Percentiles rank a stretch among this genome's conserved stretches.
phyloP scores from a whole-genome alignment of 2,888 invertebrate species.

The Ceraclea dissimilis region DNA sequence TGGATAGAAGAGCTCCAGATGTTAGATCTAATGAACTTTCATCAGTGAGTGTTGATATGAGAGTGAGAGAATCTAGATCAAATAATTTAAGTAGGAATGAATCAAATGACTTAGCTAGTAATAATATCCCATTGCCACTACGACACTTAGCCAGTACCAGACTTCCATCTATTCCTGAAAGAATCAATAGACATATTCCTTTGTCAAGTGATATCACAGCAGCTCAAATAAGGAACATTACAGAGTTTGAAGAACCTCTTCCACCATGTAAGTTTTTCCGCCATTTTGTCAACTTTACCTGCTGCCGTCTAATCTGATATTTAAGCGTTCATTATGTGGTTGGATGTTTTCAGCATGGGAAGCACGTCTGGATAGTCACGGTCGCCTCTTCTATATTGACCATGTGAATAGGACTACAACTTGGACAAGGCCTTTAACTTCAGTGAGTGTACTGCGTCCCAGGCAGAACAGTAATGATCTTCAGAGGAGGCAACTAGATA shows the following conservation, averaged over 20 bases:
- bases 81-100: slow-evolving; percentile 34
- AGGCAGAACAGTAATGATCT: slow-evolving; percentile 51
- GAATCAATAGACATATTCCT: slow-evolving; percentile 52
- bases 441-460: slow-evolving; percentile 40
- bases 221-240: slow-evolving; percentile 36
- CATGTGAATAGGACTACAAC: slow-evolving; percentile 94
- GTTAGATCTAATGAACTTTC: slow-evolving; percentile 29
- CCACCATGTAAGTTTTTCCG: slow-evolving; percentile 66
- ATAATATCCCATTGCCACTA: slow-evolving; percentile 49
- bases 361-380: slow-evolving; percentile 93
- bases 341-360: slow-evolving; percentile 99
- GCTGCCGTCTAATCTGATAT: neutral
- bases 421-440: slow-evolving; percentile 78
- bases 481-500: slow-evolving; percentile 61
- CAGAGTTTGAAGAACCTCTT: slow-evolving; percentile 70
- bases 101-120: slow-evolving; percentile 39
- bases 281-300: too few relatives aligned
- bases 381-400: slow-evolving; percentile 95
- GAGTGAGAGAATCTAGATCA: slow-evolving; percentile 27
- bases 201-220: slow-evolving; percentile 39
- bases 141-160: slow-evolving; percentile 67
- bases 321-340: too few relatives aligned
- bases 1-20: slow-evolving; percentile 41
- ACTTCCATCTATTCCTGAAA: slow-evolving; percentile 75
- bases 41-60: slow-evolving; percentile 28